Conservation (phyloP, 2,797 vertebrate species). For the Catamblyrhynchus diadema region DNA sequence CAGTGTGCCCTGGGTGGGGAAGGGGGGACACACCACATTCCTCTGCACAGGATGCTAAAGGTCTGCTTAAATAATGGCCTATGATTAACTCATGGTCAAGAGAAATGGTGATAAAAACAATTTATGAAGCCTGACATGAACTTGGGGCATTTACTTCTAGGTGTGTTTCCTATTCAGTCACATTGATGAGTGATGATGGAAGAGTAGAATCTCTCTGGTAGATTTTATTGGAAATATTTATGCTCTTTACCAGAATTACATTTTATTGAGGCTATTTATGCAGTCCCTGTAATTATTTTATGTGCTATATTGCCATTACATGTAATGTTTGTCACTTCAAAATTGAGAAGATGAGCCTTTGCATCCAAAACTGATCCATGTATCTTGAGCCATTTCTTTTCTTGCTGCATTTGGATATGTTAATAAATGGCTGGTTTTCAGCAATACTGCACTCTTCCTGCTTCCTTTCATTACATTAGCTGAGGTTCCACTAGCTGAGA, state of each 20-base stretch:
- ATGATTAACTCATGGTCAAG: neutral
- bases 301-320: neutral
- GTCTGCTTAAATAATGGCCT: neutral
- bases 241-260: neutral
- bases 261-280: neutral
- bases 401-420: constrained; percentile 27
- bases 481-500: constrained; percentile 70
- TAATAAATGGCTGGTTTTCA: constrained; percentile 63
- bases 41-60: neutral
- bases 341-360: neutral
- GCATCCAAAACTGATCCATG: neutral
- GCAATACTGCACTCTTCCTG: constrained; percentile 66
- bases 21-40: neutral
- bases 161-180: neutral
- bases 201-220: neutral
- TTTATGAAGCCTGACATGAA: neutral
- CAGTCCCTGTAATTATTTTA: neutral
- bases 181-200: neutral
- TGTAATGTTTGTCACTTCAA: neutral
- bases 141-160: neutral
- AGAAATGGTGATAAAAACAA: neutral
- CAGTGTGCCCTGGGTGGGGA: neutral
- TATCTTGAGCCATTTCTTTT: neutral
- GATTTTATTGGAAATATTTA: neutral
- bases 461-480: constrained; percentile 75